Percentiles rank a stretch among this genome's conserved stretches.
Conservation (phyloP, 2,888 invertebrate genomes). For the Watsonalla binaria region DNA sequence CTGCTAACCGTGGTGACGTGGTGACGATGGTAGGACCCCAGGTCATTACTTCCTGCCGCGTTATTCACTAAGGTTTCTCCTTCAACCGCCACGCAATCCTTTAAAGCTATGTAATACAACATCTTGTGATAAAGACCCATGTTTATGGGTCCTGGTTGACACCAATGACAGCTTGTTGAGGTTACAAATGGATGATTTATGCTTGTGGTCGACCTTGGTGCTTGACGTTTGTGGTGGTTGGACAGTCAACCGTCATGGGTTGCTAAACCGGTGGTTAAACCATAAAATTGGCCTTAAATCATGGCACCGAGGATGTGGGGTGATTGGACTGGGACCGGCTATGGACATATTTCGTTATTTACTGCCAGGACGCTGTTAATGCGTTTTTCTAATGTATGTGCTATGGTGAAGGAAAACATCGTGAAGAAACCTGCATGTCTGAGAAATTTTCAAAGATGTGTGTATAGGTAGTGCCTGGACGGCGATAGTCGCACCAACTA, state of each 20-base stretch:
- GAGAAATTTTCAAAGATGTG: no score
- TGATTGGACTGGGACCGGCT: neutral
- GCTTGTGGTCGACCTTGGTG: neutral
- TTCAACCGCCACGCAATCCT: neutral
- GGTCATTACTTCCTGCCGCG: no score
- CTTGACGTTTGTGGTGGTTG: neutral
- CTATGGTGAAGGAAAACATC: no score
- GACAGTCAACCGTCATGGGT: neutral
- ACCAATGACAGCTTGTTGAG: constrained; percentile 1
- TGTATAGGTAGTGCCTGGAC: no score
- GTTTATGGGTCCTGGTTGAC: neutral
- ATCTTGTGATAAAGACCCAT: neutral
- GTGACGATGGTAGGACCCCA: no score
- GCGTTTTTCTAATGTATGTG: no score
- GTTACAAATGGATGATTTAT: constrained; percentile 1
- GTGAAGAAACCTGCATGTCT: no score
- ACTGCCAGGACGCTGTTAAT: no score
- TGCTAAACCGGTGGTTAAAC: neutral
- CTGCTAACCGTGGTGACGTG: no score
- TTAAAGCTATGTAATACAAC: neutral
- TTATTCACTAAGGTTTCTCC: no score
- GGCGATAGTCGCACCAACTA: no score
- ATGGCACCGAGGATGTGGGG: neutral
- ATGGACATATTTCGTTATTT: neutral
- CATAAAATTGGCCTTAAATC: constrained; percentile 1